Percentiles rank a stretch among this genome's conserved stretches.
phyloP scores from a whole-genome alignment of 2,113 vertebrate species.

The Chascanopsetta lugubris region DNA sequence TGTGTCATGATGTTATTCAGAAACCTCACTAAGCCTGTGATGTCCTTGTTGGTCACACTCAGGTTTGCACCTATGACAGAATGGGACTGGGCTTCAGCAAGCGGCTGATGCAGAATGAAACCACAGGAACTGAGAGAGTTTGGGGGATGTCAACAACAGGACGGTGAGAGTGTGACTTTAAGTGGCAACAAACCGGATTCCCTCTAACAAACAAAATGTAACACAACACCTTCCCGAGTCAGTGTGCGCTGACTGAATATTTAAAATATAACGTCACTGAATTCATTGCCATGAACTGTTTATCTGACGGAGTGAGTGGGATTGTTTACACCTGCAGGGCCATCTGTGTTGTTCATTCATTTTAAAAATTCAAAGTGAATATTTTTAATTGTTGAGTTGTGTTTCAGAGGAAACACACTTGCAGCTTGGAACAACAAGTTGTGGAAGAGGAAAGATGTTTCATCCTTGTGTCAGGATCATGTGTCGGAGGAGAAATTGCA shows the following conservation, averaged over 20 bases:
- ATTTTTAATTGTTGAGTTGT: too few species aligned
- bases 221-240: neutral
- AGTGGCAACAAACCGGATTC: neutral
- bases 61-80: constrained; percentile 84
- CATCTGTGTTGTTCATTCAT: neutral
- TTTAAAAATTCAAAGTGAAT: too few species aligned
- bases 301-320: neutral
- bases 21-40: neutral
- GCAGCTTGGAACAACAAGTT: neutral
- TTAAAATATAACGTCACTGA: neutral
- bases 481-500: neutral
- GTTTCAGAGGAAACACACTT: too few species aligned
- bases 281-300: neutral
- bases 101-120: constrained; percentile 77
- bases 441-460: neutral
- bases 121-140: constrained; percentile 79
- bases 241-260: neutral
- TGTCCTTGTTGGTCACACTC: constrained; percentile 37
- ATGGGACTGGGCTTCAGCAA: constrained; percentile 84
- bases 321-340: neutral
- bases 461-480: neutral
- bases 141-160: constrained; percentile 83
- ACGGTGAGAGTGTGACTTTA: constrained; percentile 62
- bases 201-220: neutral
- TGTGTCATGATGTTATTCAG: constrained; percentile 3